Conservation (phyloP, 1,140 invertebrate genomes). For the Zaprionus capensis region DNA sequence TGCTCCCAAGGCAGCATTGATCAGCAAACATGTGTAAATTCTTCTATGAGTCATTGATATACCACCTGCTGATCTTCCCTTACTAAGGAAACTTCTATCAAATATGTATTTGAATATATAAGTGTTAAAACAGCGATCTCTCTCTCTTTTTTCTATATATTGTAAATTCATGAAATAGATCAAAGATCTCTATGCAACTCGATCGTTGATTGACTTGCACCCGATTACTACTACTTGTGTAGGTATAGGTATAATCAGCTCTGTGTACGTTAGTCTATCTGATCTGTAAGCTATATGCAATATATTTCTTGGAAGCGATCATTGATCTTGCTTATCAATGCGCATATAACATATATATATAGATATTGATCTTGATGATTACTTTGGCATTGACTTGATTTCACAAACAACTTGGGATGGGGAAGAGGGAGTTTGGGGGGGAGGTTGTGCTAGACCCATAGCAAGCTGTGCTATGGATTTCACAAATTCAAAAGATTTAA, state of each 20-base stretch:
- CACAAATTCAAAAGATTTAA: slow-evolving; percentile 62
- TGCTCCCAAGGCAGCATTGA: too few species aligned
- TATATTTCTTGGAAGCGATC: neutral
- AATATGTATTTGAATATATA: too few species aligned
- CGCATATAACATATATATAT: slow-evolving; percentile 9
- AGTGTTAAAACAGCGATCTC: too few species aligned
- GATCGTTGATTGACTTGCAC: neutral
- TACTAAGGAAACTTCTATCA: too few species aligned
- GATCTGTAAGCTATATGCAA: neutral
- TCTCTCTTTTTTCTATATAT: too few species aligned
- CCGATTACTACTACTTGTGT: neutral
- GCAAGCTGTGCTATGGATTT: slow-evolving; percentile 38
- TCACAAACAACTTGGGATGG: neutral
- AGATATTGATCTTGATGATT: slow-evolving; percentile 32
- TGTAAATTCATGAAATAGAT: too few species aligned
- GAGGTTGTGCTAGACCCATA: neutral
- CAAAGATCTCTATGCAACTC: too few species aligned
- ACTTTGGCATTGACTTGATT: slow-evolving; percentile 5
- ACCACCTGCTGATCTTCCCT: neutral
- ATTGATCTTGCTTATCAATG: slow-evolving; percentile 13
- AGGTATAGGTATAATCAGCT: neutral
- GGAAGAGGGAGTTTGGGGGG: neutral
- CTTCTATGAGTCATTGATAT: neutral
- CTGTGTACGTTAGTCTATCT: neutral
- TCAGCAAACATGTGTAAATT: neutral